These are phyloP conservation scores for Macrosteles quadrilineatus DNA, from an alignment of 1,140 invertebrate species.

Conservation along the genomic window DNA sequence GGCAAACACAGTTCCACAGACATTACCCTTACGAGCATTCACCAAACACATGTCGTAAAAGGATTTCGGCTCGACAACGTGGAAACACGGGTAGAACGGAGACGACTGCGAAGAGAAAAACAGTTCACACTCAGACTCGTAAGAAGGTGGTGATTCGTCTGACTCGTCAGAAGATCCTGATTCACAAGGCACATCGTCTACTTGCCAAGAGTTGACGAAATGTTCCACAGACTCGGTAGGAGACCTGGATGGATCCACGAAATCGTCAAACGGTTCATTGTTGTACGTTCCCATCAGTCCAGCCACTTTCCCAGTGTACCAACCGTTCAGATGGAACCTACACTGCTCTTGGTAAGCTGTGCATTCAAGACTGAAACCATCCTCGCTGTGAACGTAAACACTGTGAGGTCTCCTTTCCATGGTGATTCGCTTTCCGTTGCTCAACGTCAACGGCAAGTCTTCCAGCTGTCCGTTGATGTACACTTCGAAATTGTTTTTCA, in stretches of 20 bases:
- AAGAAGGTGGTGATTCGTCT: background rate
- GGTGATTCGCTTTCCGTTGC: background rate
- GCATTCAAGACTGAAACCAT: constrained; percentile 14
- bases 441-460: background rate
- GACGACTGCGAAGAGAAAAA: constrained; percentile 72
- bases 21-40: background rate
- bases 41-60: constrained; percentile 63
- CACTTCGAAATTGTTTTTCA: constrained; percentile 16
- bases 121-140: constrained; percentile 56
- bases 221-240: background rate
- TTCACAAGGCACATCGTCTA: background rate
- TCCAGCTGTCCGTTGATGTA: background rate
- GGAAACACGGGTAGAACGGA: constrained; percentile 70
- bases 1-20: background rate
- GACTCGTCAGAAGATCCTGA: background rate
- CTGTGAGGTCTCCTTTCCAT: background rate
- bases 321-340: constrained; percentile 51
- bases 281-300: constrained; percentile 86
- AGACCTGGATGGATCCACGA: constrained; percentile 56
- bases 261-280: constrained; percentile 81
- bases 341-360: background rate
- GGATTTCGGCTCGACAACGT: constrained; percentile 57
- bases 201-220: constrained; percentile 3
- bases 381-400: background rate
- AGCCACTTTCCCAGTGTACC: constrained; percentile 80